phyloP scores from a whole-genome alignment of 2,888 invertebrate genomes.

The Drosophila colorata region DNA sequence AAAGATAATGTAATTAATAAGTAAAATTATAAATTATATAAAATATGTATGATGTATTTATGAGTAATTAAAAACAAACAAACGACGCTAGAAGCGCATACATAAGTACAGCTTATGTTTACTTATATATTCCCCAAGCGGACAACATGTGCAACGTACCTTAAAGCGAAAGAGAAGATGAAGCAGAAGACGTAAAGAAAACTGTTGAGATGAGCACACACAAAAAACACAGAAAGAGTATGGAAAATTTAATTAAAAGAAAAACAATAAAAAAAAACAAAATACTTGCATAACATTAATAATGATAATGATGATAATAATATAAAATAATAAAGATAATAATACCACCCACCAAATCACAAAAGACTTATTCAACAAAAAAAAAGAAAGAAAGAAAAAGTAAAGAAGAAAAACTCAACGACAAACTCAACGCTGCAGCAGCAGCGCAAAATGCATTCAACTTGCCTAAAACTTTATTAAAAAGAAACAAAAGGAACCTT shows the following conservation, averaged over 20 bases:
- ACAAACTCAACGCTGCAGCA: constrained; percentile 65
- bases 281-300: no score
- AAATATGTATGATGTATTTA: constrained; percentile 69
- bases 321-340: constrained; percentile 51
- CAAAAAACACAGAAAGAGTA: constrained; percentile 25
- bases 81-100: constrained; percentile 75
- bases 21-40: constrained; percentile 77
- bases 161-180: constrained; percentile 51
- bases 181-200: constrained; percentile 11
- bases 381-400: constrained; percentile 29
- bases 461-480: constrained; percentile 60
- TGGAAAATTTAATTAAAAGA: constrained; percentile 22
- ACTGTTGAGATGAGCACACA: constrained; percentile 34
- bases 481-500: constrained; percentile 30
- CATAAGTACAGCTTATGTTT: constrained; percentile 79
- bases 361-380: constrained; percentile 74
- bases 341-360: constrained; percentile 78
- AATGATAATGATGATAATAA: constrained; percentile 27
- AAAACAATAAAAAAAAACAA: constrained; percentile 9
- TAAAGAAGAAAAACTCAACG: constrained; percentile 37
- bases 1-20: constrained; percentile 74
- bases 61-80: constrained; percentile 66
- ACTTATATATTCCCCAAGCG: constrained; percentile 71
- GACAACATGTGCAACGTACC: constrained; percentile 78
- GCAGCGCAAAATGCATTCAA: constrained; percentile 77